phyloP scores from a whole-genome alignment of 2,113 vertebrate genomes.

The Ciconia boyciana region DNA sequence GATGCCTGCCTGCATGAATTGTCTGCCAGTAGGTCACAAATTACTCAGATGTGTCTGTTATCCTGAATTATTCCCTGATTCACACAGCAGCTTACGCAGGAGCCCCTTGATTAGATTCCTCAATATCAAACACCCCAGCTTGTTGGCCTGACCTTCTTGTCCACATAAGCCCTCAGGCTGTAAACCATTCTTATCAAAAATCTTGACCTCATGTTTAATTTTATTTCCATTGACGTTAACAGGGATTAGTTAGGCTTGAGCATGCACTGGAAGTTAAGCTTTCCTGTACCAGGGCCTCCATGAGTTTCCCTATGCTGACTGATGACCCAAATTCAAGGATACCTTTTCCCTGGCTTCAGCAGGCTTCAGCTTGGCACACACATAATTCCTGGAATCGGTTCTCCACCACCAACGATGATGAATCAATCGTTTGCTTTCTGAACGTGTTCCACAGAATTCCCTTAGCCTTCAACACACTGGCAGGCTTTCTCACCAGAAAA shows the following conservation, averaged over 20 bases:
- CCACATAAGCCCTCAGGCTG: not conserved
- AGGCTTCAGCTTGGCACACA: not conserved
- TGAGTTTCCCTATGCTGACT: not conserved
- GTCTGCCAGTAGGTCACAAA: slow-evolving; percentile 35
- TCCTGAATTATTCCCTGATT: slow-evolving; percentile 43
- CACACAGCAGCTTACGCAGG: slow-evolving; percentile 45
- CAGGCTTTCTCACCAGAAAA: slow-evolving; percentile 48
- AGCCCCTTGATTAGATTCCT: slow-evolving; percentile 54
- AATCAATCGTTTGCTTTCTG: slow-evolving; percentile 58
- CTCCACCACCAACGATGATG: slow-evolving; percentile 12
- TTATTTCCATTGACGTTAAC: slow-evolving; percentile 20
- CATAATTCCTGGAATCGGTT: slow-evolving; percentile 49
- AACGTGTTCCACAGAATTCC: slow-evolving; percentile 50
- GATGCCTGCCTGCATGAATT: slow-evolving; percentile 6
- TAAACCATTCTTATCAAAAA: slow-evolving; percentile 46
- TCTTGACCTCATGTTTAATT: slow-evolving; percentile 54
- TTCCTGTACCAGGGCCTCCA: not conserved
- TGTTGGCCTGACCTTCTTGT: not conserved
- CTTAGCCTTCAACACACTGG: slow-evolving; percentile 32
- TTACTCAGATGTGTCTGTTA: slow-evolving; percentile 57
- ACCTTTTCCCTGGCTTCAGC: slow-evolving; percentile 26
- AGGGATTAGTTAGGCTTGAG: not conserved
- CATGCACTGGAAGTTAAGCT: not conserved
- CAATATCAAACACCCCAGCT: not conserved
- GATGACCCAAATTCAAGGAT: slow-evolving; percentile 49